Conservation (phyloP, 2,113 vertebrate genomes). For the Cheirogaleus medius region DNA sequence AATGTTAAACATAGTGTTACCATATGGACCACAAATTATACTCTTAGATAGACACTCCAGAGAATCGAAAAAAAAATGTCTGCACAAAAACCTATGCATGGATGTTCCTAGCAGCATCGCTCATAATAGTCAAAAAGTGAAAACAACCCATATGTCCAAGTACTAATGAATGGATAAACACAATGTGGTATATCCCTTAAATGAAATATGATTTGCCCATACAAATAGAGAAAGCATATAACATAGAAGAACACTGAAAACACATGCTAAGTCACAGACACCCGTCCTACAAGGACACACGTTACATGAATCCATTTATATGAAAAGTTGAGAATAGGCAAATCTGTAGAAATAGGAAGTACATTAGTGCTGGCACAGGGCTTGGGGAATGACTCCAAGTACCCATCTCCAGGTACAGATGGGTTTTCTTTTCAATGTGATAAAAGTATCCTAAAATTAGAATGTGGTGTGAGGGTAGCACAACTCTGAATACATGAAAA, state of each 20-base stretch:
- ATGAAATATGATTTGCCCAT: neutral
- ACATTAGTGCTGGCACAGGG: too few species aligned
- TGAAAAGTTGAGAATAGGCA: neutral
- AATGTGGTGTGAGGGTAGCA: neutral
- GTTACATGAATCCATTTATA: neutral
- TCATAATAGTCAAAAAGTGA: neutral
- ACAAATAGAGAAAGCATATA: neutral
- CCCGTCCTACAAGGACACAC: neutral
- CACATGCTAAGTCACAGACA: neutral
- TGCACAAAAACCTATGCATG: neutral
- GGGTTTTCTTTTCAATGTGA: neutral
- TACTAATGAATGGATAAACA: neutral
- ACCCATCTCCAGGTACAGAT: too few species aligned
- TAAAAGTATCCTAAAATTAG: neutral
- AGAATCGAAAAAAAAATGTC: neutral
- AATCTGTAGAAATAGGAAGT: neutral
- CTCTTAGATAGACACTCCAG: neutral
- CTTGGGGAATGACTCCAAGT: accelerated
- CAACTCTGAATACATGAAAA: neutral
- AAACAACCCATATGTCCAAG: neutral
- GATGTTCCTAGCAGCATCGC: neutral
- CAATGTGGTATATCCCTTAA: neutral
- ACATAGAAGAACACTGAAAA: neutral
- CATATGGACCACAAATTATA: neutral
- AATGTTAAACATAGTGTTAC: neutral